These are phyloP conservation scores for Diploscapter pachys DNA, from an alignment of 1,140 invertebrate genomes.

Conservation along the genomic window DNA sequence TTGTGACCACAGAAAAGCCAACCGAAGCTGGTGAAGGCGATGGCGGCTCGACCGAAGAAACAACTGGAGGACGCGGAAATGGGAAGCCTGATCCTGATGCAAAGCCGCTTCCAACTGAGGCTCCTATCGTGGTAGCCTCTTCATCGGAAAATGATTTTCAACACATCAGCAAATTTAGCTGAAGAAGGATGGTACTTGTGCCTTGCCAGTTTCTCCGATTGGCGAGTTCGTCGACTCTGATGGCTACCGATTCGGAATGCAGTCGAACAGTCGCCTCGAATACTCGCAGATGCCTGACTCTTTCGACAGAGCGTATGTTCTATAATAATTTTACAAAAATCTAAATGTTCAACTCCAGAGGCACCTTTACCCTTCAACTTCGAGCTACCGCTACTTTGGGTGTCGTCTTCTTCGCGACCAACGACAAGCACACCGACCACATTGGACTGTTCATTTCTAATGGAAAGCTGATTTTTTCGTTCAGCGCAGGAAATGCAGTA, in stretches of 20 bases:
- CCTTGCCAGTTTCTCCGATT: conserved; percentile 60
- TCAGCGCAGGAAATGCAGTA: conserved; percentile 72
- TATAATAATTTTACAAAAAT: conserved; percentile 11
- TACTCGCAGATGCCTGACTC: conserved; percentile 66
- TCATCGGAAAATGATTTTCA: conserved; percentile 6
- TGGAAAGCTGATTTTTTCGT: conserved; percentile 72
- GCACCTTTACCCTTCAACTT: conserved; percentile 75
- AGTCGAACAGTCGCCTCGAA: conserved; percentile 64
- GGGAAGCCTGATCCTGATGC: not conserved
- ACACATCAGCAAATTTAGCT: not conserved
- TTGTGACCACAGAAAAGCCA: conserved; percentile 18
- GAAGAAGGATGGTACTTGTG: conserved; percentile 60
- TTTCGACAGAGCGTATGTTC: conserved; percentile 42
- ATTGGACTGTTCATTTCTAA: conserved; percentile 76
- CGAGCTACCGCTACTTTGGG: conserved; percentile 76
- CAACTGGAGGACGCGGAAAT: not conserved
- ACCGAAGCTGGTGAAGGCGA: too few relatives aligned
- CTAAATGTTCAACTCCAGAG: conserved; percentile 46
- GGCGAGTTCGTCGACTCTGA: conserved; percentile 52
- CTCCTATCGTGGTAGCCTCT: not conserved
- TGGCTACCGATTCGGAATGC: conserved; percentile 62
- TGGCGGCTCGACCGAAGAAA: conserved; percentile 1
- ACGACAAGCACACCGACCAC: conserved; percentile 71
- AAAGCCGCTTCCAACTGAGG: not conserved
- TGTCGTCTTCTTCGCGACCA: conserved; percentile 77